Evolutionary conservation across 2,113 vertebrate species (phyloP), one percentile per base, ranked within the genome.

Genomic region (Gymnorhina tibicen): DNA sequence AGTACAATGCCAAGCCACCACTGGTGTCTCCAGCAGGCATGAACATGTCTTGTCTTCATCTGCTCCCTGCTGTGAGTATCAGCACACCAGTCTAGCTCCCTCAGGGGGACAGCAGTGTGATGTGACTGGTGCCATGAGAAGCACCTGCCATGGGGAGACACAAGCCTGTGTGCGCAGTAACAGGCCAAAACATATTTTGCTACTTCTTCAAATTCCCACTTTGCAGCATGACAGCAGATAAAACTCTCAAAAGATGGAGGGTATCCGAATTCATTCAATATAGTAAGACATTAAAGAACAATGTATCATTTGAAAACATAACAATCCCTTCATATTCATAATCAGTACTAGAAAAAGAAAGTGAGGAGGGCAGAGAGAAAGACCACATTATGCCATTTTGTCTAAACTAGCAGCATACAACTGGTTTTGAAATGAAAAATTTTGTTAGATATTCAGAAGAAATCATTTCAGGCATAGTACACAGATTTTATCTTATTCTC

Each of bases 1-100:
- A 16, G 3, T 58, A 53, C 0, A 0, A 44, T 24, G 37, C 6
- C 23, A 72, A 56, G 33, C 26, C 41, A 20, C 5, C 42, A 62
- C 3, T 41, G 32, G 16, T 39, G n/a, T 46, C 52, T 83, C 41
- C 23, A 59, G 58, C 12, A 76, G 49, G n/a, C 33, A 42, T 21
- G 9, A 60, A 6, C 7, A 42, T 12, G 8, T 19, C 75, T 50
- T 17, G 4, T 33, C 62, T 30, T 53, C 42, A 49, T 52, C 35
- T 59, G 26, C 33, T 68, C 47, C 58, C 47, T 37, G 19, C 13
- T 59, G 67, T 19, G 23, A 8, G 1, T 22, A 37, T 37, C 26
- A 82, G 70, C 28, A 42, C 27, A 41, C 11, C 8, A 50, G 24
- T 4, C 15, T 7, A 13, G 18, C 1, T 85, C 46, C 53, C 23